Evolutionary conservation across 2,888 invertebrate genomes (phyloP), one percentile per base, ranked within the genome.

Genomic region (Adela reaumurella): DNA sequence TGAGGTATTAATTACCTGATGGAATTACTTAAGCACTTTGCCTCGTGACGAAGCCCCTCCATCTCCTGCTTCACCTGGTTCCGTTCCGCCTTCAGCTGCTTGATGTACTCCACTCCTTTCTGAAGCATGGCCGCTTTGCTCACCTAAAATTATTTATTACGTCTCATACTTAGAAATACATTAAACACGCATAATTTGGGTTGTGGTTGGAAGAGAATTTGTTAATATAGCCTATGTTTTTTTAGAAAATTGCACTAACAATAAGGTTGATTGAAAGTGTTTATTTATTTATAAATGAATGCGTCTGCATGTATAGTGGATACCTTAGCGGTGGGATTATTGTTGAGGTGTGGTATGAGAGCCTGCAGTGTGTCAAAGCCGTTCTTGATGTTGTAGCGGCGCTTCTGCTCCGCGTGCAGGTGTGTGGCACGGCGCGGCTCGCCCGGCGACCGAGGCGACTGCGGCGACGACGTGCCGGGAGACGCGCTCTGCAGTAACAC

Each of bases 71-170:
- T 91, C 53, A 95, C 84, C 62, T 90, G 87, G 61, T 86, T 86
- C 52, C 96, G 82, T 67, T 97, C 97, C 19, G 85, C 79, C 59
- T 92, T 89, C 58, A 97, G 73, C 64, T 94, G 92, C 61, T 90
- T 88, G 54, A 97, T 96, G 65, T 96, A 95, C 59, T 97, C 96
- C 5, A 96, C 97, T 51, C 97, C 95, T 68, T 96, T 97, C 67
- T 96, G 95, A 49, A 97, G 77, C 94, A 97, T 94, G 17, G 95
- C 94, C 43, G 97, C 97, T 77, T 97, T 97, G 74, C 93, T 94
- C 57, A 94, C 83, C 87, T 89, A n/a, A n/a, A n/a, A n/a, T n/a
- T n/a, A n/a, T n/a, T n/a, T n/a, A n/a, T n/a, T n/a, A n/a, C n/a
- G n/a, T n/a, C n/a, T n/a, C n/a, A n/a, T n/a, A n/a, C n/a, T n/a